Percentiles rank a stretch among this genome's conserved stretches.
phyloP scores from a whole-genome alignment of 2,888 invertebrate genomes.

The Ganaspis brasiliensis region DNA sequence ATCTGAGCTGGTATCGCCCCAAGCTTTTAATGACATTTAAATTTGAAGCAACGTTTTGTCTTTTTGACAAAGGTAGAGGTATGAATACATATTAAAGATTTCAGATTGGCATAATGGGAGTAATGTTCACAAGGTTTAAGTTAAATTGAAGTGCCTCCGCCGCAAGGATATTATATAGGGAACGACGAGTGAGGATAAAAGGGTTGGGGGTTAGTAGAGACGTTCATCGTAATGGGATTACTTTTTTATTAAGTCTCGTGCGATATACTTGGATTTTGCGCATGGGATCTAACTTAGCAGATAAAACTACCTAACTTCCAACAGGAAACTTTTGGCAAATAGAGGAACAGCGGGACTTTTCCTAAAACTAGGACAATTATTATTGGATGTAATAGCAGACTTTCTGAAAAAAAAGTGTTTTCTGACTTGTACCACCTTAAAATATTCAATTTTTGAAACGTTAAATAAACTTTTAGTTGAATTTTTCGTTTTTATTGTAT shows the following conservation, averaged over 20 bases:
- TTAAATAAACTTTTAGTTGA: too few species aligned
- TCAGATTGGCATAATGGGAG: conserved; percentile 39
- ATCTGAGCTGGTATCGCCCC: neutral
- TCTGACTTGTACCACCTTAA: too few species aligned
- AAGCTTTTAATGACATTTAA: conserved; percentile 13
- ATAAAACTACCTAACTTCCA: conserved; percentile 41
- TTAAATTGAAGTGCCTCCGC: conserved; percentile 63
- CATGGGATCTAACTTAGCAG: conserved; percentile 20
- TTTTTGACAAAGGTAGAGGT: neutral
- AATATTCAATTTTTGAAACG: too few species aligned
- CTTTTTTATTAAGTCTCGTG: conserved; percentile 61
- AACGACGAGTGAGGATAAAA: conserved; percentile 39
- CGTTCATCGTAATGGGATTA: conserved; percentile 66
- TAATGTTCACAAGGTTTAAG: conserved; percentile 66
- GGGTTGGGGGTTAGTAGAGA: conserved; percentile 41
- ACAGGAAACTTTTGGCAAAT: conserved; percentile 30
- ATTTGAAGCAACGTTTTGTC: conserved; percentile 16
- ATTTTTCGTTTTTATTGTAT: too few species aligned
- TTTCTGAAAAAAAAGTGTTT: too few species aligned
- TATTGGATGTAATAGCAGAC: neutral
- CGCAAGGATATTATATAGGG: conserved; percentile 53
- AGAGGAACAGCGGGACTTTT: conserved; percentile 9
- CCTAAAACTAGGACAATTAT: conserved; percentile 37
- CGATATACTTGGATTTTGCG: conserved; percentile 38
- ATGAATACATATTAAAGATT: conserved; percentile 25